A percentile compares a stretch with the other conserved stretches of the same genome.
These are phyloP conservation scores for Rhineura floridana DNA, from an alignment of 2,113 vertebrate genomes.

Conservation along the genomic window DNA sequence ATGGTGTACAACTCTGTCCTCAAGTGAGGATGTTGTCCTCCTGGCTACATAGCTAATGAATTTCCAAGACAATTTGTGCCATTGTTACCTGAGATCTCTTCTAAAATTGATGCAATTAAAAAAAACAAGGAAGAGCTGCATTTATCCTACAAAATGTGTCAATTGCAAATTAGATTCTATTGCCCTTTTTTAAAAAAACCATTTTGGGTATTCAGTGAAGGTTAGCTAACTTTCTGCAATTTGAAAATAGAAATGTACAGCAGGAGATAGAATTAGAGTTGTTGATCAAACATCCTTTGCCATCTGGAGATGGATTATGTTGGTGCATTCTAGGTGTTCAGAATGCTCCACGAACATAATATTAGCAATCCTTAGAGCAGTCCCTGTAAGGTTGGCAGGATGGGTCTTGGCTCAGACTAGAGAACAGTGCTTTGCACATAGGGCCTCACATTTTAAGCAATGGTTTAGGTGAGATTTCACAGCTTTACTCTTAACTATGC, in stretches of 20 bases:
- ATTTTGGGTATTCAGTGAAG: neutral
- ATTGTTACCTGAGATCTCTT: constrained; percentile 21
- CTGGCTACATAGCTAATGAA: neutral
- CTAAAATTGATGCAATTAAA: neutral
- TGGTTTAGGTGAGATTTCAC: neutral
- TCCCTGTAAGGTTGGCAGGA: neutral
- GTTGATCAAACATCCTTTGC: neutral
- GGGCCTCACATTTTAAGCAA: neutral
- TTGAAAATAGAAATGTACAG: neutral
- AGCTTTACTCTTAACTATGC: neutral
- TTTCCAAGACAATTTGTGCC: neutral
- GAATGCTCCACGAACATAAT: neutral
- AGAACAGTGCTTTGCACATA: neutral
- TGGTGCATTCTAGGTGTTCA: neutral
- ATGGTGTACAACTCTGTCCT: neutral
- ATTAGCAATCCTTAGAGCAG: neutral
- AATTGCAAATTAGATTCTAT: neutral
- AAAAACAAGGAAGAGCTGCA: neutral
- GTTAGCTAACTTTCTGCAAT: neutral
- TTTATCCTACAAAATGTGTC: neutral
- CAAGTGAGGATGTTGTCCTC: neutral
- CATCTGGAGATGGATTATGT: neutral
- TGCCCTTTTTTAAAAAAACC: neutral
- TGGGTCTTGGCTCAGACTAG: neutral
- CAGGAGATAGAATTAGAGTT: neutral